These are phyloP conservation scores for Steatocranus sp. DNA, from an alignment of 2,797 vertebrate species.

Conservation along the genomic window DNA sequence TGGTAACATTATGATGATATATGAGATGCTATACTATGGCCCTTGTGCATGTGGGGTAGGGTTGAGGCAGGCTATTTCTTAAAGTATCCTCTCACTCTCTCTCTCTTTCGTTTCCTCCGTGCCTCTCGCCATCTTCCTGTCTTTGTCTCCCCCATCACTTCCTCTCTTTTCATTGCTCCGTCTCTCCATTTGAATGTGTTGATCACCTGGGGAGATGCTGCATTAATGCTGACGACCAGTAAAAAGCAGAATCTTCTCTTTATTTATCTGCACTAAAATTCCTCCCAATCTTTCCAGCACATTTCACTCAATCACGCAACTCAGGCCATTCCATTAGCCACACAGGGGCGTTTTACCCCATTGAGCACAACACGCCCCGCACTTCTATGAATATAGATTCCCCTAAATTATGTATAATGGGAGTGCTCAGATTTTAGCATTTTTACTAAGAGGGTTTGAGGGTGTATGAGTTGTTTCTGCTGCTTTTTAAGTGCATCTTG, in stretches of 20 bases:
- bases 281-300: slow-evolving; percentile 77
- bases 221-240: slow-evolving; percentile 73
- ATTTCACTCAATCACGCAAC: slow-evolving; percentile 79
- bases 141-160: slow-evolving; percentile 43
- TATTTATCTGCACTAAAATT: slow-evolving; percentile 78
- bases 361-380: slow-evolving; percentile 74
- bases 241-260: slow-evolving; percentile 72
- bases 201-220: slow-evolving; percentile 75
- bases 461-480: slow-evolving; percentile 65
- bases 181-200: slow-evolving; percentile 70
- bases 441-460: slow-evolving; percentile 73
- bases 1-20: slow-evolving; percentile 74
- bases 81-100: slow-evolving; percentile 53
- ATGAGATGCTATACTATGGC: slow-evolving; percentile 64
- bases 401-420: slow-evolving; percentile 78
- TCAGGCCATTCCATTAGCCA: slow-evolving; percentile 77
- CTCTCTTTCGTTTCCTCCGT: background rate
- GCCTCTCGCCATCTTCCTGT: slow-evolving; percentile 18
- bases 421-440: slow-evolving; percentile 73
- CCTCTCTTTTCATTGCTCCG: slow-evolving; percentile 34
- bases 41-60: slow-evolving; percentile 61
- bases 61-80: slow-evolving; percentile 63
- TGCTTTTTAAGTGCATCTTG: slow-evolving; percentile 65
- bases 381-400: slow-evolving; percentile 79
- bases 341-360: slow-evolving; percentile 76